phyloP scores from a whole-genome alignment of 2,113 vertebrate species.

The Leucopternis melanops region DNA sequence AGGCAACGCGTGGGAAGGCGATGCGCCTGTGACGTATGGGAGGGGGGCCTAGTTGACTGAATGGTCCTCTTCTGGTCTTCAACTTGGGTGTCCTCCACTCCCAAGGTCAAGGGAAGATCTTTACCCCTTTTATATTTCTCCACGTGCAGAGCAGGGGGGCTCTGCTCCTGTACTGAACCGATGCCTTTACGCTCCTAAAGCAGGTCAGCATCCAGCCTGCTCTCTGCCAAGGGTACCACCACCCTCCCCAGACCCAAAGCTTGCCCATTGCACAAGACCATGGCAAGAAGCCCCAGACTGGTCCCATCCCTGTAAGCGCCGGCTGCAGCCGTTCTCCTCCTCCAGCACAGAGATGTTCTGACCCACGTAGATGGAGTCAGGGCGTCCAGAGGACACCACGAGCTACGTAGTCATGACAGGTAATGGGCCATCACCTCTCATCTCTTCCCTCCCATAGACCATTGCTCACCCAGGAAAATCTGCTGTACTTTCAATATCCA shows the following conservation, averaged over 20 bases:
- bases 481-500: fast-evolving
- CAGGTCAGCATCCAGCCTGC: not conserved
- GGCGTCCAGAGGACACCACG: not conserved
- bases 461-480: not conserved
- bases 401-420: fast-evolving
- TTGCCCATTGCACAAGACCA: fast-evolving
- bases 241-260: not conserved
- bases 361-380: fast-evolving
- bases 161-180: not conserved
- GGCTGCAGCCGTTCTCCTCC: not conserved
- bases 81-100: not conserved
- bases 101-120: not conserved
- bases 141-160: not conserved
- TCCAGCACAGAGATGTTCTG: not conserved
- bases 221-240: not conserved
- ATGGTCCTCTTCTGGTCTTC: not conserved
- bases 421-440: not conserved
- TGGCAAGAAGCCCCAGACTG: not conserved
- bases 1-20: not conserved
- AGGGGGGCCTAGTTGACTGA: not conserved
- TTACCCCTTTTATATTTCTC: not conserved
- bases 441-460: not conserved
- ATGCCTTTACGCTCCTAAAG: not conserved
- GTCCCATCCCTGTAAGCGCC: not conserved
- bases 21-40: fast-evolving